Conservation (phyloP, 2,888 invertebrate genomes). For the Corythucha ciliata region DNA sequence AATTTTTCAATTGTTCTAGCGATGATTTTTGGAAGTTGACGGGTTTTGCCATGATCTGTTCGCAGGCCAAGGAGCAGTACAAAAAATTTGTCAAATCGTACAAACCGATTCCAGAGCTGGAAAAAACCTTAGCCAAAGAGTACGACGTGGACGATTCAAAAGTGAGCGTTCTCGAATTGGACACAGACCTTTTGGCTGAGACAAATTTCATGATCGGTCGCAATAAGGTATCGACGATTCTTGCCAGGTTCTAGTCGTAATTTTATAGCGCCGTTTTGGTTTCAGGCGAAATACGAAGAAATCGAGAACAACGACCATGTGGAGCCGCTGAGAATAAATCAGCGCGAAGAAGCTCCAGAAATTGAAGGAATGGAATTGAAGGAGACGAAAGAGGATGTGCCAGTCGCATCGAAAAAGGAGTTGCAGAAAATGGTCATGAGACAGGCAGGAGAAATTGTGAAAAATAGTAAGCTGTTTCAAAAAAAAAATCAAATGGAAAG, state of each 20-base stretch:
- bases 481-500: constrained; percentile 54
- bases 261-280: not conserved
- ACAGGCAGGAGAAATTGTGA: constrained; percentile 60
- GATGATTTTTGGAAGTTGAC: no score
- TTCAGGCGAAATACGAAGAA: constrained; percentile 29
- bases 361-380: constrained; percentile 46
- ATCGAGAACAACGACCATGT: constrained; percentile 21
- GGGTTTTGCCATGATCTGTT: no score
- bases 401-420: constrained; percentile 51
- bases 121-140: constrained; percentile 51
- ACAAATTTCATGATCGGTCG: constrained; percentile 63
- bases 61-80: constrained; percentile 56
- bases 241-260: not conserved
- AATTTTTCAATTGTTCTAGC: no score
- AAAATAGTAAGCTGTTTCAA: constrained; percentile 68
- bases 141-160: constrained; percentile 69
- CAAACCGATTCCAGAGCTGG: constrained; percentile 59
- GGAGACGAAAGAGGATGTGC: constrained; percentile 38
- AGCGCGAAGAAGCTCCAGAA: constrained; percentile 36
- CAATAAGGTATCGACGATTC: constrained; percentile 46
- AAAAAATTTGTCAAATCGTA: constrained; percentile 64
- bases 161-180: constrained; percentile 67
- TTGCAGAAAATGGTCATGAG: constrained; percentile 59
- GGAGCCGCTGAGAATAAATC: not conserved
- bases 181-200: constrained; percentile 58